A percentile compares a stretch with the other conserved stretches of the same genome.
Evolutionary conservation across 2,113 vertebrate genomes (phyloP).

Genomic region (Neolamprologus toae): DNA sequence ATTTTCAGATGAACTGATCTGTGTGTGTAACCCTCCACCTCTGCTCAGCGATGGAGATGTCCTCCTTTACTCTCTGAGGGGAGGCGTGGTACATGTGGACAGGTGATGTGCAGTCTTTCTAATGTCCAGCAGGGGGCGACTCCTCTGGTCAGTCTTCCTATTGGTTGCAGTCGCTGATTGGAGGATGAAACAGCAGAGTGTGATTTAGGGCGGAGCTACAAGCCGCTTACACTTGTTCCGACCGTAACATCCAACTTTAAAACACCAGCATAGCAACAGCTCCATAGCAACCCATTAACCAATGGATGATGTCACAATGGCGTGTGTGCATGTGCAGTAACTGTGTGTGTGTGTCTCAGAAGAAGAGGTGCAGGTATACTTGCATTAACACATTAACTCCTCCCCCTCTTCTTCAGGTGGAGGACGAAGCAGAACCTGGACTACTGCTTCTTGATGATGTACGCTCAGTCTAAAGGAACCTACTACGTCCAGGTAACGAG

Average conservation of each 20-base stretch:
- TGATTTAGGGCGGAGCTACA: neutral
- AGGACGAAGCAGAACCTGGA: constrained; percentile 98
- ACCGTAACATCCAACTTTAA: neutral
- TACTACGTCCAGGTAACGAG: constrained; percentile 77
- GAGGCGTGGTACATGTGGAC: neutral
- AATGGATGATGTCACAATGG: neutral
- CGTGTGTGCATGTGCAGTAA: neutral
- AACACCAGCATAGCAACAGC: neutral
- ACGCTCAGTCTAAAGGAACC: constrained; percentile 94
- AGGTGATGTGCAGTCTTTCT: neutral
- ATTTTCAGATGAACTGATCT: neutral
- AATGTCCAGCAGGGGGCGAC: neutral
- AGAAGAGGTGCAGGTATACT: neutral
- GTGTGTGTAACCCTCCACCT: neutral
- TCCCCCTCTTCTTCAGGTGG: constrained; percentile 78
- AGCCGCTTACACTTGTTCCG: rapidly evolving
- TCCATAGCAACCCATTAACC: neutral
- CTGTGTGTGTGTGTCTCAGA: neutral
- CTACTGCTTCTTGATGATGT: constrained; percentile 99
- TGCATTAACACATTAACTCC: neutral
- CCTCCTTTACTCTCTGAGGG: neutral
- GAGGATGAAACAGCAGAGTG: neutral
- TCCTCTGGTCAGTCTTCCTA: neutral
- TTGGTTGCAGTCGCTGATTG: rapidly evolving
- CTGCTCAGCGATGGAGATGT: neutral